These are phyloP conservation scores for Solen grandis DNA, from an alignment of 1,140 invertebrate species.

Conservation along the genomic window DNA sequence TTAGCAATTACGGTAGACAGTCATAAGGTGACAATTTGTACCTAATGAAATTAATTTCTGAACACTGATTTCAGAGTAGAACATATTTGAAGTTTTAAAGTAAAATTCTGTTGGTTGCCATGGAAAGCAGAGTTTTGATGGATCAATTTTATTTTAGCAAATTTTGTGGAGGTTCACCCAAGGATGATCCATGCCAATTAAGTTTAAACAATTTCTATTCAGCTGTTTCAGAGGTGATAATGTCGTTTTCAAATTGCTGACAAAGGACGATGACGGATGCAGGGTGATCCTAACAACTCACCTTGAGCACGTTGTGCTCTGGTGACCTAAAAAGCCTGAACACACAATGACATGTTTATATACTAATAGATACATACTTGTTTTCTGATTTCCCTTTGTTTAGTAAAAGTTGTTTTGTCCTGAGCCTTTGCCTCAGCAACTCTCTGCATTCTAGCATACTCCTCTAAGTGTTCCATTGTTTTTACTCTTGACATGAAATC, in stretches of 20 bases:
- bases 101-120: no score
- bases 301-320: no score
- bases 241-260: not conserved
- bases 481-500: slow-evolving; percentile 63
- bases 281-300: no score
- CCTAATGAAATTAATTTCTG: no score
- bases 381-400: slow-evolving; percentile 63
- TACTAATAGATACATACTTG: slow-evolving; percentile 46
- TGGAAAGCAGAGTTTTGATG: no score
- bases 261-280: not conserved
- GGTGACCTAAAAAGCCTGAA: not conserved
- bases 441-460: slow-evolving; percentile 58
- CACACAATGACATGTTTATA: not conserved
- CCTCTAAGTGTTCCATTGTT: slow-evolving; percentile 68
- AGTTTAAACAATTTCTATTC: not conserved
- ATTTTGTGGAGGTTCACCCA: no score
- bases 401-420: slow-evolving; percentile 62
- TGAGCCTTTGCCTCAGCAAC: slow-evolving; percentile 65
- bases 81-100: no score
- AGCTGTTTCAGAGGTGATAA: not conserved
- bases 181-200: not conserved
- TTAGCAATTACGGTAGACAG: no score
- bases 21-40: no score
- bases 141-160: no score
- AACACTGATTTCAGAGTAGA: no score